Evolutionary conservation across 1,140 invertebrate species (phyloP).

Genomic region (Oryctes rhinoceros): DNA sequence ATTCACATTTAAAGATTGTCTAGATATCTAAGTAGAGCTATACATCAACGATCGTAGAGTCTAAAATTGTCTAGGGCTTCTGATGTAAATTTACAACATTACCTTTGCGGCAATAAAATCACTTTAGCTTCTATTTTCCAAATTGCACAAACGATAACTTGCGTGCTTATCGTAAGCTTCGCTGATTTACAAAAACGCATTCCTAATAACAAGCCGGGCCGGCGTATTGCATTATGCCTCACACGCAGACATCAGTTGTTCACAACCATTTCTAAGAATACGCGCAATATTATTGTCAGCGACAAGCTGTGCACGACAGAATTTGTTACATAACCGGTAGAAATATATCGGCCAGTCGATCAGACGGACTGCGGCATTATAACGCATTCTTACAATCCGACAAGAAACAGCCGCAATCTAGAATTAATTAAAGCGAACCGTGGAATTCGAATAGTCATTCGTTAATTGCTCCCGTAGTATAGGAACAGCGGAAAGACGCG

Average conservation of each 20-base stretch:
- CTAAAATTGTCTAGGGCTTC: too few species aligned
- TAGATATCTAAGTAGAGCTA: too few species aligned
- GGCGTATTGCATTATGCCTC: neutral
- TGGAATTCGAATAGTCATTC: slow-evolving; percentile 36
- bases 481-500: slow-evolving; percentile 18
- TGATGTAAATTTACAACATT: too few species aligned
- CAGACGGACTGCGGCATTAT: slow-evolving; percentile 9
- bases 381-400: slow-evolving; percentile 28
- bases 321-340: slow-evolving; percentile 37
- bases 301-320: slow-evolving; percentile 25
- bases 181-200: neutral
- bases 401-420: slow-evolving; percentile 17
- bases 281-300: slow-evolving; percentile 6
- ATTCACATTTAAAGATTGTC: too few species aligned
- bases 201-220: neutral
- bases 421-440: slow-evolving; percentile 27
- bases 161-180: neutral
- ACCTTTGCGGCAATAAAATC: too few species aligned
- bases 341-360: slow-evolving; percentile 35
- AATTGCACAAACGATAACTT: too few species aligned
- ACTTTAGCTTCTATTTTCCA: too few species aligned
- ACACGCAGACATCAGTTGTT: slow-evolving; percentile 18
- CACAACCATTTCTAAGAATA: slow-evolving; percentile 26
- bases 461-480: slow-evolving; percentile 14
- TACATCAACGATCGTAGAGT: too few species aligned